A percentile compares a stretch with the other conserved stretches of the same genome.
phyloP scores from a whole-genome alignment of 2,797 vertebrate species.

The Sylvia borin region DNA sequence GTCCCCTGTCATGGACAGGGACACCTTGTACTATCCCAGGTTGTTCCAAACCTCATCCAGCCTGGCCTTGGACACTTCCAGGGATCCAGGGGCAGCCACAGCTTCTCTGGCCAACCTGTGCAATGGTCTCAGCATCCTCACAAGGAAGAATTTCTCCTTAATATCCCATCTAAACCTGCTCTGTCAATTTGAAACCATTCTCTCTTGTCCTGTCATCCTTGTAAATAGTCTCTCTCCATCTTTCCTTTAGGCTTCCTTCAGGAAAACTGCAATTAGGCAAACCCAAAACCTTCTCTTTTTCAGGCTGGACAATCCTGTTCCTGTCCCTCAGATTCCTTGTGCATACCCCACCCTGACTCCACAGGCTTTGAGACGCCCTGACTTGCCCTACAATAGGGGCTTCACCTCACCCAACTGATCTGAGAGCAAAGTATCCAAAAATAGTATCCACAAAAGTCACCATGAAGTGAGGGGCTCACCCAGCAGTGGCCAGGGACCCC shows the following conservation, averaged over 20 bases:
- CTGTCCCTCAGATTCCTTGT: not conserved
- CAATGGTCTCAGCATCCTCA: not conserved
- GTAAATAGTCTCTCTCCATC: not conserved
- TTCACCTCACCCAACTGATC: not conserved
- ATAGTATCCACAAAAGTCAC: not conserved
- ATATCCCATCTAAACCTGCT: not conserved
- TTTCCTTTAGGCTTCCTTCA: not conserved
- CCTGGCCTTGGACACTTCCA: not conserved
- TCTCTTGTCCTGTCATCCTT: not conserved
- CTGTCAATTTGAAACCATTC: not conserved
- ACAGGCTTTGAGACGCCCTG: not conserved
- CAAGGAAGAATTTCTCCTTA: not conserved
- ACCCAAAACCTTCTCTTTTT: not conserved
- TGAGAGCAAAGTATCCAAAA: not conserved
- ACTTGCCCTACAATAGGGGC: not conserved
- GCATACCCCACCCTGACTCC: not conserved
- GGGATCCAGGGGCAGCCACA: not conserved
- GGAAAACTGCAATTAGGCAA: not conserved
- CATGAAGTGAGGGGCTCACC: not conserved
- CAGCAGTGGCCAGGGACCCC: not conserved
- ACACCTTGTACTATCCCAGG: not conserved
- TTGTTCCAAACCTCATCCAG: rapidly evolving
- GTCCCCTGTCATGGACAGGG: not conserved
- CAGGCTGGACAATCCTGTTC: not conserved
- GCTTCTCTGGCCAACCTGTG: rapidly evolving